phyloP scores from a whole-genome alignment of 2,797 vertebrate genomes.

The Thaleichthys pacificus region DNA sequence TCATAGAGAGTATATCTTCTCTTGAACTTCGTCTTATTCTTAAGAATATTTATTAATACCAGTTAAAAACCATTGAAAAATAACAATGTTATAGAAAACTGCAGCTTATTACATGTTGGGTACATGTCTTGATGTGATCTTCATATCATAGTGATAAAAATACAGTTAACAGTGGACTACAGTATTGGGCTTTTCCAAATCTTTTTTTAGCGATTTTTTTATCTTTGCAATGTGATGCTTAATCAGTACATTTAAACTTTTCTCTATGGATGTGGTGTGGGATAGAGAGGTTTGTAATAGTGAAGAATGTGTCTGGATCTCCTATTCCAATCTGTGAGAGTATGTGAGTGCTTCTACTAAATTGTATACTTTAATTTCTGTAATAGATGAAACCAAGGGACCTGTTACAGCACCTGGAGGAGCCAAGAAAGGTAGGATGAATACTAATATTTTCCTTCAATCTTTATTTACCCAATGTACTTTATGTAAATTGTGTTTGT shows the following conservation, averaged over 20 bases:
- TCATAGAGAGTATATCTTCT: slow-evolving; percentile 2
- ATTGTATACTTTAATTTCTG: slow-evolving; percentile 40
- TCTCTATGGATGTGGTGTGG: neutral
- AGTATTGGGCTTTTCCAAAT: neutral
- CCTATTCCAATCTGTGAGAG: neutral
- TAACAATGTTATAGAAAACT: too few relatives aligned
- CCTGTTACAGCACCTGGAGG: slow-evolving; percentile 86
- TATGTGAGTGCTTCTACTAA: neutral
- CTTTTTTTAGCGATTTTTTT: too few relatives aligned
- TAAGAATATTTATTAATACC: slow-evolving; percentile 8
- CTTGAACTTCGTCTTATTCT: neutral
- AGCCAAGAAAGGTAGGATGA: slow-evolving; percentile 90
- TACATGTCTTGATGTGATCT: neutral
- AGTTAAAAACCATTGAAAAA: neutral
- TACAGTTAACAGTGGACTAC: slow-evolving; percentile 2
- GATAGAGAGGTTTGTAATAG: neutral
- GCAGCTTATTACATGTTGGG: too few relatives aligned
- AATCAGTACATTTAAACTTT: neutral
- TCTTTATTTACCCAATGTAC: neutral
- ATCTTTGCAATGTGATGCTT: neutral
- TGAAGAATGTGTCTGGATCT: neutral
- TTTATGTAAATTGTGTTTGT: slow-evolving; percentile 11
- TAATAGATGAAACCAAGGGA: slow-evolving; percentile 76
- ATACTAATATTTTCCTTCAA: neutral
- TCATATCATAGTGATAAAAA: neutral